phyloP scores from a whole-genome alignment of 2,888 invertebrate genomes.

The Tridacna gigas region DNA sequence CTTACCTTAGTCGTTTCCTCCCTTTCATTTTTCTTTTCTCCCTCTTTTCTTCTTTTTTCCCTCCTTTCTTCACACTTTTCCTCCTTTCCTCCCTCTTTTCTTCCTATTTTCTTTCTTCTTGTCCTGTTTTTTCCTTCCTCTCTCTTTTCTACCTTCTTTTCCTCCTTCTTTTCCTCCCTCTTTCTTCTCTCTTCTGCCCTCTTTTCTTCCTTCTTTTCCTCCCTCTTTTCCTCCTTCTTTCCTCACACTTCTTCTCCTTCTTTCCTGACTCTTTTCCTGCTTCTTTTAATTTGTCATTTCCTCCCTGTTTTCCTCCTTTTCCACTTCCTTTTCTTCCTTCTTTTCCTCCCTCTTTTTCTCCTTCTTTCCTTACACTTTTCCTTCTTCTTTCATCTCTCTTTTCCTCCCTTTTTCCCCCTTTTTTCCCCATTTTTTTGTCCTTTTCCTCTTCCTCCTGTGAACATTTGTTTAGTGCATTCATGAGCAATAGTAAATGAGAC shows the following conservation, averaged over 20 bases:
- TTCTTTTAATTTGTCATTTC: too few species aligned
- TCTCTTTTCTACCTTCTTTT: too few species aligned
- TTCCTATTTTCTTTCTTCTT: too few species aligned
- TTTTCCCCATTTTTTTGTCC: background rate
- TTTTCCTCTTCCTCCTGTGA: background rate
- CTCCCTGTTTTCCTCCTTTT: too few species aligned
- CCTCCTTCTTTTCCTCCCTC: slow-evolving; percentile 2
- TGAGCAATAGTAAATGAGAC: too few species aligned
- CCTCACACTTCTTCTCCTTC: too few species aligned
- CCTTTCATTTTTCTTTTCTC: background rate
- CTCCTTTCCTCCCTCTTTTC: too few species aligned
- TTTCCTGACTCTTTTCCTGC: too few species aligned
- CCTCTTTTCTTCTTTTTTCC: background rate
- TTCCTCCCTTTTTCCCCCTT: too few species aligned
- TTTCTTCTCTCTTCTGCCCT: background rate
- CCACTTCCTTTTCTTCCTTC: background rate
- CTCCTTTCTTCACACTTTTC: slow-evolving; percentile 15
- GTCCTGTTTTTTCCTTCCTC: too few species aligned
- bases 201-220: background rate
- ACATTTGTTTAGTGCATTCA: too few species aligned
- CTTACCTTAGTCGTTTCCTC: background rate
- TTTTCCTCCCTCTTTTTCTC: background rate
- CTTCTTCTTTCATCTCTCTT: slow-evolving; percentile 10
- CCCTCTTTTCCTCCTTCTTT: background rate
- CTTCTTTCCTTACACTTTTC: too few species aligned